Percentiles rank a stretch among this genome's conserved stretches.
Conservation (phyloP, 2,888 invertebrate species). For the Barypeithes pellucidus region DNA sequence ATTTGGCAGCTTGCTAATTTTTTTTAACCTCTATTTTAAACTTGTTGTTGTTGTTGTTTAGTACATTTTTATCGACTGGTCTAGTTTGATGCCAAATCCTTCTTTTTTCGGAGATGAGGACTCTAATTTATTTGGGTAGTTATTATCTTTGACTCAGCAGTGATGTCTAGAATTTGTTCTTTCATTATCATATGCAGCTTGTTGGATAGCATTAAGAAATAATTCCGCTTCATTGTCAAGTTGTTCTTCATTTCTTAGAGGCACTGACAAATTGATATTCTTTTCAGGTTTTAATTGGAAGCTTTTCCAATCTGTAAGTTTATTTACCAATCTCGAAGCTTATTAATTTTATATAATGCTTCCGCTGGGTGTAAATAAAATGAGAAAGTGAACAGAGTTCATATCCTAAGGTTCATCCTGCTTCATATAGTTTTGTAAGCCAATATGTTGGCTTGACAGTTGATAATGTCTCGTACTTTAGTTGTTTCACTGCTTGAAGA, state of each 20-base stretch:
- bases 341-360: constrained; percentile 24
- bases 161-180: too few species aligned
- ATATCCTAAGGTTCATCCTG: constrained; percentile 42
- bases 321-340: constrained; percentile 13
- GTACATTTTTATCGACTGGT: too few species aligned
- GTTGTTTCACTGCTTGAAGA: constrained; percentile 15
- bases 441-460: constrained; percentile 1
- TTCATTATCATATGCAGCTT: too few species aligned
- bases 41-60: too few species aligned
- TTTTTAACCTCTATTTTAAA: too few species aligned
- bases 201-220: constrained; percentile 2
- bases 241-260: constrained; percentile 6
- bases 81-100: too few species aligned
- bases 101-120: too few species aligned
- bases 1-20: too few species aligned
- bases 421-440: constrained; percentile 35
- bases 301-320: constrained; percentile 7
- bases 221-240: constrained; percentile 10
- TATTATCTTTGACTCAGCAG: too few species aligned
- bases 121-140: too few species aligned
- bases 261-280: background rate
- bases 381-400: constrained; percentile 44
- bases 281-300: constrained; percentile 15
- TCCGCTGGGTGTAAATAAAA: too few species aligned
- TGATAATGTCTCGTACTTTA: constrained; percentile 12